Percentiles rank a stretch among this genome's conserved stretches.
phyloP scores from a whole-genome alignment of 1,140 invertebrate species.

The Druon quercuslanigerum region DNA sequence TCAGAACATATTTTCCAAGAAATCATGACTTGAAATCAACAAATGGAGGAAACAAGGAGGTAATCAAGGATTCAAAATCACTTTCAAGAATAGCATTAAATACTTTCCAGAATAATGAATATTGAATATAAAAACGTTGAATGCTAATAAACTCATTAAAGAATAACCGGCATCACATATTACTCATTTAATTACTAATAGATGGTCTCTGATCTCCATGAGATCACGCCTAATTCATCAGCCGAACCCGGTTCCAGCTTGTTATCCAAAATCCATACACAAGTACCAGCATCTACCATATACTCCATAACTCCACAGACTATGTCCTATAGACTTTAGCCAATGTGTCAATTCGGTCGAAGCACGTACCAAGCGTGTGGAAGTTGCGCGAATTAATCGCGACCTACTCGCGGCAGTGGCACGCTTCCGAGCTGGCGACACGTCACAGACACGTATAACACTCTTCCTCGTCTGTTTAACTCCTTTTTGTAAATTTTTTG shows the following conservation, averaged over 20 bases:
- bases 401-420: slow-evolving; percentile 19
- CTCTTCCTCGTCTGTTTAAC: background rate
- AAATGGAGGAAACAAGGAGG: background rate
- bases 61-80: no score
- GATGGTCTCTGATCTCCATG: no score
- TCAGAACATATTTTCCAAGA: slow-evolving; percentile 1
- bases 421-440: background rate
- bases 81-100: no score
- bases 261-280: background rate
- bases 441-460: slow-evolving; percentile 24
- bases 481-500: background rate
- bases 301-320: background rate
- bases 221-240: background rate
- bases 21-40: slow-evolving; percentile 1
- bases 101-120: no score
- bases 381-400: slow-evolving; percentile 30
- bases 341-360: slow-evolving; percentile 8
- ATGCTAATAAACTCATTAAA: no score
- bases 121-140: no score
- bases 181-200: no score
- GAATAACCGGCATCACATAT: no score
- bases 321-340: slow-evolving; percentile 19
- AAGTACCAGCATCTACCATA: background rate
- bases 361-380: slow-evolving; percentile 12
- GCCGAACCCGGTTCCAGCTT: background rate